phyloP scores from a whole-genome alignment of 2,888 invertebrate species.

The Acronicta aceris region DNA sequence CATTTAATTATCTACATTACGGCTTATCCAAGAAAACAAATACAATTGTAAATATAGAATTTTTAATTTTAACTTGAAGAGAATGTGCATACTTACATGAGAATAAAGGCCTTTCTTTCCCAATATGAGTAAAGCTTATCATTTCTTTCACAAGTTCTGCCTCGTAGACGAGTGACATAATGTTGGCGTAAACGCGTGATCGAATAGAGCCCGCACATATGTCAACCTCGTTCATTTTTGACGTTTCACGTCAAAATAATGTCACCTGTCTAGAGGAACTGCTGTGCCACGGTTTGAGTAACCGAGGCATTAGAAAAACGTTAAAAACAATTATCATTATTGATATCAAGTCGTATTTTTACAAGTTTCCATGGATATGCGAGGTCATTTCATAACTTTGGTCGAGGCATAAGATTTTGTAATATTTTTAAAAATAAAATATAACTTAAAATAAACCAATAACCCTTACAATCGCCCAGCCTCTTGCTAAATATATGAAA shows the following conservation, averaged over 20 bases:
- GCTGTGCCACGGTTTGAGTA: slow-evolving; percentile 12
- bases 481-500: slow-evolving; percentile 33
- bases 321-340: background rate
- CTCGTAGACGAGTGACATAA: background rate
- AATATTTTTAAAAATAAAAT: slow-evolving; percentile 13
- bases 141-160: background rate
- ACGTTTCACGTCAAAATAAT: too few species aligned
- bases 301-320: background rate
- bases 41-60: background rate
- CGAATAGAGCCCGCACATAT: too few species aligned
- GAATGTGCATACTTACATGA: too few species aligned
- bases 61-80: background rate
- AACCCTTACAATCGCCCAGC: slow-evolving; percentile 40
- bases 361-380: slow-evolving; percentile 11
- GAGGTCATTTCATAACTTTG: slow-evolving; percentile 17
- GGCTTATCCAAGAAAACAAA: background rate
- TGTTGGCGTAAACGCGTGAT: slow-evolving; percentile 2
- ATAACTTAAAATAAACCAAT: slow-evolving; percentile 45
- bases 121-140: slow-evolving; percentile 21
- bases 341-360: slow-evolving; percentile 10
- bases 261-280: too few species aligned
- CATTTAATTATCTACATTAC: background rate
- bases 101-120: background rate
- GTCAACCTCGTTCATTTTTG: too few species aligned
- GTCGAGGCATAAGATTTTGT: slow-evolving; percentile 21